phyloP scores from a whole-genome alignment of 2,888 invertebrate species.

The Desoria tigrina region DNA sequence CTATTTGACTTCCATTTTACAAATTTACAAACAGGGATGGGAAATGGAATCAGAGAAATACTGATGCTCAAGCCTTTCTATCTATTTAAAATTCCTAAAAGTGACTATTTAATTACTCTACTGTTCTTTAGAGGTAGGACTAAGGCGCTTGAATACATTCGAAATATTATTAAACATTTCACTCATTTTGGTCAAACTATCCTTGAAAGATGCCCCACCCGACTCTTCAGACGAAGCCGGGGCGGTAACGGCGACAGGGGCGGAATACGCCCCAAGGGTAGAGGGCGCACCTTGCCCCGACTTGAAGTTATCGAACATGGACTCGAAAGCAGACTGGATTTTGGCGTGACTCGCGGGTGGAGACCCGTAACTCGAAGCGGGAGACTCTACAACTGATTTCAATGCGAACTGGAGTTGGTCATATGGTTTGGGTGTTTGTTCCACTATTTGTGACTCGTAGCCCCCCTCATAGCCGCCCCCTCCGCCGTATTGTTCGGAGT shows the following conservation, averaged over 20 bases:
- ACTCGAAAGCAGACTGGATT: slow-evolving; percentile 11
- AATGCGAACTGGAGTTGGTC: neutral
- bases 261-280: neutral
- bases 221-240: neutral
- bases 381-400: slow-evolving; percentile 7
- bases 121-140: neutral
- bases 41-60: too few relatives aligned
- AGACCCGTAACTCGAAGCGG: slow-evolving; percentile 7
- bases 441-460: neutral
- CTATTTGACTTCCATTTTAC: too few relatives aligned
- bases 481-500: too few relatives aligned
- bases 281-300: neutral
- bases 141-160: slow-evolving; percentile 1
- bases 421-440: neutral
- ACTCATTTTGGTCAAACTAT: slow-evolving; percentile 13
- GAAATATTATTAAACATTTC: slow-evolving; percentile 11
- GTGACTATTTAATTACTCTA: neutral
- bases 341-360: neutral
- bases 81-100: neutral
- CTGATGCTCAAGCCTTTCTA: too few relatives aligned
- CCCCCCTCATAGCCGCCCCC: slow-evolving; percentile 7
- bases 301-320: slow-evolving; percentile 8
- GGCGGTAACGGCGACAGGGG: neutral
- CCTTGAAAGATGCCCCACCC: neutral
- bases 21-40: too few relatives aligned